Evolutionary conservation across 2,113 vertebrate species (phyloP).

Genomic region (Odocoileus hemionus): DNA sequence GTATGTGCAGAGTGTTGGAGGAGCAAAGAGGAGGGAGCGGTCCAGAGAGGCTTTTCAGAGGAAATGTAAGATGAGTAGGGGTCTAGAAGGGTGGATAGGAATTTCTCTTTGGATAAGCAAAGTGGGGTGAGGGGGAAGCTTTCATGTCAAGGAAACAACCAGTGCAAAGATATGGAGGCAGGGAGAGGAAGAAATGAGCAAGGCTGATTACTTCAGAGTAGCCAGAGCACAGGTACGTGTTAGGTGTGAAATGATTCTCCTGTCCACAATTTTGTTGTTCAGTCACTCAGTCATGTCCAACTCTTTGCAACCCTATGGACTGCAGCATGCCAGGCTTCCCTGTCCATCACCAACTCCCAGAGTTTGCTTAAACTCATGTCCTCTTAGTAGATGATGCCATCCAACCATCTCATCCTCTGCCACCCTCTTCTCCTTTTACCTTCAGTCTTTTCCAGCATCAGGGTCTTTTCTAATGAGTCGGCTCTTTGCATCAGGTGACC

Average conservation of each 20-base stretch:
- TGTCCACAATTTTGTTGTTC: neutral
- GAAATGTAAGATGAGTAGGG: neutral
- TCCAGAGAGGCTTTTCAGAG: neutral
- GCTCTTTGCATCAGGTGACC: neutral
- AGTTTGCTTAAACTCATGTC: neutral
- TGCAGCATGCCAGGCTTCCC: neutral
- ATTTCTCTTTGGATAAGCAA: neutral
- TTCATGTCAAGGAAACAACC: neutral
- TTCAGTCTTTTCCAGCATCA: neutral
- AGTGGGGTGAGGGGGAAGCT: neutral
- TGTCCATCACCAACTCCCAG: neutral
- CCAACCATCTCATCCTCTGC: neutral
- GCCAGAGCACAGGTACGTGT: neutral
- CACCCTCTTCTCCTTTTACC: neutral
- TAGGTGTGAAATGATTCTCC: neutral
- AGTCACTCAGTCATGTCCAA: neutral
- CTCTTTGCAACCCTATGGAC: neutral
- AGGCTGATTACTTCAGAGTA: neutral
- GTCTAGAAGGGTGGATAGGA: neutral
- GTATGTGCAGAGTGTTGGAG: neutral
- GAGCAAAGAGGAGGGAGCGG: neutral
- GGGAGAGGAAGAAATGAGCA: rapidly evolving
- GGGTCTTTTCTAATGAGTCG: neutral
- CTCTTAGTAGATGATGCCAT: neutral
- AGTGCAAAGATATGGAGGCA: neutral